phyloP scores from a whole-genome alignment of 2,113 vertebrate genomes.

The Tauraco erythrolophus region DNA sequence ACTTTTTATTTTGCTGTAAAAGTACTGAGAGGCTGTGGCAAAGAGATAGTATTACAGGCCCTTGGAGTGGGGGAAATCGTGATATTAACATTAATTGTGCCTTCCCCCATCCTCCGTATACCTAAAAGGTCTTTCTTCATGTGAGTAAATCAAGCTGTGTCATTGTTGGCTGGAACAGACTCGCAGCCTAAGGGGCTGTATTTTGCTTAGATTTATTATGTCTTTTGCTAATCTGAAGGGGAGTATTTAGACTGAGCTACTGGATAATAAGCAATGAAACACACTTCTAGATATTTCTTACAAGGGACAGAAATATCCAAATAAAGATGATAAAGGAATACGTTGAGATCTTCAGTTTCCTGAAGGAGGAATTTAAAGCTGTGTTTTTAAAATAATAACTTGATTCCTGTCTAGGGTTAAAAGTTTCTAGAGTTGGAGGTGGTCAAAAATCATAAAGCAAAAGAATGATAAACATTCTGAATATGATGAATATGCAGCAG shows the following conservation, averaged over 20 bases:
- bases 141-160: not conserved
- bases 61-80: rapidly evolving
- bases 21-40: not conserved
- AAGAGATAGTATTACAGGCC: not conserved
- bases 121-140: not conserved
- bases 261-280: not conserved
- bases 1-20: not conserved
- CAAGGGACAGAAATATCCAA: not conserved
- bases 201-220: not conserved
- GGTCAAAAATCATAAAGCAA: not conserved
- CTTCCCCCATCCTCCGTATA: not conserved
- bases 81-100: not conserved
- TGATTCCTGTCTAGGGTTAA: not conserved
- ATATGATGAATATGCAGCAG: not conserved
- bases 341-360: not conserved
- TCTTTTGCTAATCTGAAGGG: not conserved
- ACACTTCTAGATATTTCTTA: not conserved
- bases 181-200: not conserved
- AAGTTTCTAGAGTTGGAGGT: not conserved
- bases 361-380: not conserved
- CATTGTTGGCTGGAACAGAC: not conserved
- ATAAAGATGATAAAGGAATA: not conserved
- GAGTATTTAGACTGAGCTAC: not conserved
- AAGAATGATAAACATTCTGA: not conserved
- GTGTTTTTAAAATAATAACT: not conserved